phyloP scores from a whole-genome alignment of 92 coral and sea anemone species.

The Isaurus tuberculatus region DNA sequence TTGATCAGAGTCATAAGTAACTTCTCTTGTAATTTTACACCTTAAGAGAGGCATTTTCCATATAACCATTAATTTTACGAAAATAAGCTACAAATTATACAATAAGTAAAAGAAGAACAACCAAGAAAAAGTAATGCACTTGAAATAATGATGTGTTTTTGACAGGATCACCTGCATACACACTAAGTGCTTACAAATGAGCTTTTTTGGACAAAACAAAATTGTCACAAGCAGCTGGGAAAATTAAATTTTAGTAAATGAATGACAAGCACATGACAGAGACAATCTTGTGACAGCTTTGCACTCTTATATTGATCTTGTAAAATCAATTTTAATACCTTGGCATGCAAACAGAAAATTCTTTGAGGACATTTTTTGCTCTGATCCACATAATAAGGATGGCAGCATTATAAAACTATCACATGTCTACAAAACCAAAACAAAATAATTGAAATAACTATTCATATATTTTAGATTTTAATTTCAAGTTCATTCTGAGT shows the following conservation, averaged over 20 bases:
- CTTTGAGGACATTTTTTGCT: neutral
- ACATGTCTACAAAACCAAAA: neutral
- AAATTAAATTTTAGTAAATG: slow-evolving; percentile 1
- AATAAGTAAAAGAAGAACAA: neutral
- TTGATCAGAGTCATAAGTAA: too few relatives aligned
- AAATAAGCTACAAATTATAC: neutral
- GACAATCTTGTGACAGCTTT: slow-evolving; percentile 1
- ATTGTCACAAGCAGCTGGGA: neutral
- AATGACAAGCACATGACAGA: neutral
- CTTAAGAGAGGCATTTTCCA: neutral
- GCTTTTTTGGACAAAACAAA: neutral
- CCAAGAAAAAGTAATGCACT: neutral
- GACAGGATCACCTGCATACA: slow-evolving; percentile 16
- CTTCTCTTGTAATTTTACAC: too few relatives aligned
- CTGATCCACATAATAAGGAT: neutral
- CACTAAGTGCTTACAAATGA: neutral
- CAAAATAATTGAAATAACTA: neutral
- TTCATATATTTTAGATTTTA: too few relatives aligned
- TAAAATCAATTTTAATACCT: neutral
- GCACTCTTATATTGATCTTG: neutral
- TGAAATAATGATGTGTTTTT: neutral
- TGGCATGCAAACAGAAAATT: neutral
- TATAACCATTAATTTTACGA: neutral
- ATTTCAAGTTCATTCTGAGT: too few relatives aligned
- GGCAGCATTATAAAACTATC: neutral